A percentile compares a stretch with the other conserved stretches of the same genome.
phyloP scores from a whole-genome alignment of 2,888 invertebrate species.

The Schrankia costaestrigalis region DNA sequence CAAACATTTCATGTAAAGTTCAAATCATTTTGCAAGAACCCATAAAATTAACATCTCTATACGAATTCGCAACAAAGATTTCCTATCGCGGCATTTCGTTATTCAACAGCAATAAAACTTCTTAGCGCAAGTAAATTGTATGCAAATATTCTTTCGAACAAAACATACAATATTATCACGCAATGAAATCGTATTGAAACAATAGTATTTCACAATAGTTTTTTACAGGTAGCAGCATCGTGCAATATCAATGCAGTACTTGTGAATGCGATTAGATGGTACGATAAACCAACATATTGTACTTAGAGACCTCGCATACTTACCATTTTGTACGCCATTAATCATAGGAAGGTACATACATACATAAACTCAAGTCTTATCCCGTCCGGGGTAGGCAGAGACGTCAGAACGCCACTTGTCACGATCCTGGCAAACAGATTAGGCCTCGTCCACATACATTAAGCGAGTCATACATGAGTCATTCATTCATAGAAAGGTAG shows the following conservation, averaged over 20 bases:
- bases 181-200: conserved; percentile 49
- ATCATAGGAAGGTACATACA: neutral
- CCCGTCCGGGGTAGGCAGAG: no score
- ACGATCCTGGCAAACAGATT: no score
- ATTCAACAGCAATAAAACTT: conserved; percentile 10
- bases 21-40: conserved; percentile 1
- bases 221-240: conserved; percentile 47
- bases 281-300: conserved; percentile 50
- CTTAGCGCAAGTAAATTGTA: conserved; percentile 22
- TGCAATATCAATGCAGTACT: conserved; percentile 53
- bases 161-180: conserved; percentile 33
- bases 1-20: neutral
- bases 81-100: conserved; percentile 23
- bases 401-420: no score
- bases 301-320: conserved; percentile 7
- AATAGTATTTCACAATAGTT: conserved; percentile 49
- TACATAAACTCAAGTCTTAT: no score
- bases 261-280: conserved; percentile 55
- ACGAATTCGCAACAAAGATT: conserved; percentile 13
- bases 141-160: conserved; percentile 24
- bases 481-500: no score
- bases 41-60: conserved; percentile 5
- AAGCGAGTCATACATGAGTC: no score
- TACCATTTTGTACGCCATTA: neutral
- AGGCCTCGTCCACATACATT: no score